Evolutionary conservation across 2,113 vertebrate species (phyloP).

Genomic region (Corythoichthys intestinalis): DNA sequence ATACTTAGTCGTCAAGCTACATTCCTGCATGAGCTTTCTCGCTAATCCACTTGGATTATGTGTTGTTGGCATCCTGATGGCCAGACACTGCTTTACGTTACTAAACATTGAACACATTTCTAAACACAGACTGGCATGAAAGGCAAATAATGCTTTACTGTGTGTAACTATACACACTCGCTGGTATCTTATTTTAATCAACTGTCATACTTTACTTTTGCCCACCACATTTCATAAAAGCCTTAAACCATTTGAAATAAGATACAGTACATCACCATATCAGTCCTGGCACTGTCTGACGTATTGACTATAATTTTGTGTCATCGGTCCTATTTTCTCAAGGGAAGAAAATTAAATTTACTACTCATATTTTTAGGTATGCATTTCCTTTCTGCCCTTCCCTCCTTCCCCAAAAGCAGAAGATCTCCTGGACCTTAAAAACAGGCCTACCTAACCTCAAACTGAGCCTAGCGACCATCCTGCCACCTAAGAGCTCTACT

Average conservation of each 20-base stretch:
- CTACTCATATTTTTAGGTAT: neutral
- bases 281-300: neutral
- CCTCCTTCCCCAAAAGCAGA: slow-evolving; percentile 39
- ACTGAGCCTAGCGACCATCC: neutral
- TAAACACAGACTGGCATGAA: slow-evolving; percentile 2
- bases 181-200: neutral
- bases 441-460: slow-evolving; percentile 13
- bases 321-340: neutral
- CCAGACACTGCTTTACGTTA: slow-evolving; percentile 54
- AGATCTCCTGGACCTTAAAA: slow-evolving; percentile 17
- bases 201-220: neutral
- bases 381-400: neutral
- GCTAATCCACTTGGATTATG: slow-evolving; percentile 69
- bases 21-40: slow-evolving; percentile 53
- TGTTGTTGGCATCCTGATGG: slow-evolving; percentile 50
- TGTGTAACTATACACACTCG: neutral
- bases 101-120: slow-evolving; percentile 9
- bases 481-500: slow-evolving; percentile 21
- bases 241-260: neutral
- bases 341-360: neutral
- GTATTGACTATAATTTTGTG: neutral
- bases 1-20: slow-evolving; percentile 48
- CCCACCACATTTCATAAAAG: neutral
- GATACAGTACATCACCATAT: neutral
- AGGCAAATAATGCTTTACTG: neutral